Evolutionary conservation across 1,140 invertebrate genomes (phyloP).

Genomic region (Pogonomyrmex californicus): DNA sequence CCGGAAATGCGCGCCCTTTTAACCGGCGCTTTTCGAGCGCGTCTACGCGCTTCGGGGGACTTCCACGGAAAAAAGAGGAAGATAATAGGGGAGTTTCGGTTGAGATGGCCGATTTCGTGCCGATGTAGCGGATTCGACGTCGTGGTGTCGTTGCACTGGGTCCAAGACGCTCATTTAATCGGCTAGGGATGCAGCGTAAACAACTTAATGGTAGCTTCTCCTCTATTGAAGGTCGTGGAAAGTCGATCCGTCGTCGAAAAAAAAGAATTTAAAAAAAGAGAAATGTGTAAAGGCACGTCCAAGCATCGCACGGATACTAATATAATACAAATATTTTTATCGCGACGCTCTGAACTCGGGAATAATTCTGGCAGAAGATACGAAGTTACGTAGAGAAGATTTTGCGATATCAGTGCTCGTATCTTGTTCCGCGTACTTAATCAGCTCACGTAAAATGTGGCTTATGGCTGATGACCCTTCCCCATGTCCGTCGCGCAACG

Average conservation of each 20-base stretch:
- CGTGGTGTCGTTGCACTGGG: conserved; percentile 74
- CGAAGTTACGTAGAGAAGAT: not conserved
- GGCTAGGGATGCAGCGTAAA: conserved; percentile 67
- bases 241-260: not conserved
- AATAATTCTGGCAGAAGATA: not conserved
- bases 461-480: not conserved
- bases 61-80: conserved; percentile 28
- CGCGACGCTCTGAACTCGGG: not conserved
- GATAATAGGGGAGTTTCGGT: not conserved
- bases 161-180: conserved; percentile 71
- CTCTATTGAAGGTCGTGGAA: not conserved
- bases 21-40: conserved; percentile 58
- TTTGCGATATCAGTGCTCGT: not conserved
- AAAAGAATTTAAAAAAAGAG: not conserved
- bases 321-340: not conserved
- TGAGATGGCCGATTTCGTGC: conserved; percentile 26
- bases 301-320: not conserved
- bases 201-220: conserved; percentile 74
- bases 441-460: conserved; percentile 4
- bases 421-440: conserved; percentile 19
- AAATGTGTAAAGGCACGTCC: not conserved
- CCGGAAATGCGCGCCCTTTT: conserved; percentile 47
- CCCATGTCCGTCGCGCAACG: not conserved
- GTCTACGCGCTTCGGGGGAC: conserved; percentile 69
- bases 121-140: conserved; percentile 33